A percentile compares a stretch with the other conserved stretches of the same genome.
Evolutionary conservation across 2,113 vertebrate species (phyloP).

Genomic region (Spea bombifrons): DNA sequence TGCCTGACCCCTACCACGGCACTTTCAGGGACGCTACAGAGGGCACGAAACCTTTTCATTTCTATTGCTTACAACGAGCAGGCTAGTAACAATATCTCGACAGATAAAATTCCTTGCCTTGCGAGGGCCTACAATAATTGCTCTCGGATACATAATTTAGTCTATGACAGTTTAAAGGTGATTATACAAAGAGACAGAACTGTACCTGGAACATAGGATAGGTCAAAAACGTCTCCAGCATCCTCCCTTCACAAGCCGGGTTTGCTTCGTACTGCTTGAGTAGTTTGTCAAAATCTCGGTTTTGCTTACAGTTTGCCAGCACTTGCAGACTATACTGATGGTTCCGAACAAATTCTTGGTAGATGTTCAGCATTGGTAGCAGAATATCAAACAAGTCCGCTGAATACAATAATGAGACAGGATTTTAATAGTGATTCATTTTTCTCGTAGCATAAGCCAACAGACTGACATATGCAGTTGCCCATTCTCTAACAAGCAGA

Average conservation of each 20-base stretch:
- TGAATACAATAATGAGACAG: conserved; percentile 61
- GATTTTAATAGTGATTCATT: conserved; percentile 9
- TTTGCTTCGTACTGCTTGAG: conserved; percentile 97
- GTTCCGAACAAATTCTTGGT: conserved; percentile 98
- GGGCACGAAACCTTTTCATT: too few species aligned
- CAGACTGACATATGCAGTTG: not conserved
- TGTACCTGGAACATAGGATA: conserved; percentile 98
- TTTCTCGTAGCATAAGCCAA: not conserved
- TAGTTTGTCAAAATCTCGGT: conserved; percentile 98
- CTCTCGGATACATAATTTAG: too few species aligned
- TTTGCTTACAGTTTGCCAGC: conserved; percentile 97
- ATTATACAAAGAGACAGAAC: not conserved
- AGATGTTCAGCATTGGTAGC: conserved; percentile 98
- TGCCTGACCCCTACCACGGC: too few species aligned
- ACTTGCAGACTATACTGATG: conserved; percentile 98
- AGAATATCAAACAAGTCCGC: conserved; percentile 98
- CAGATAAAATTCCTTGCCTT: too few species aligned
- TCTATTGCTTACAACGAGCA: too few species aligned
- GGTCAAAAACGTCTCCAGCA: conserved; percentile 97
- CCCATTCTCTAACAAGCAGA: not conserved
- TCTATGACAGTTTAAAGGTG: too few species aligned
- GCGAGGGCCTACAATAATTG: too few species aligned
- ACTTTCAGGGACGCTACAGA: too few species aligned
- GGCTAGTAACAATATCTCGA: too few species aligned
- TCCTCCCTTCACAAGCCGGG: conserved; percentile 90